Conservation (phyloP, 2,888 invertebrate species). For the Eupithecia subfuscata region DNA sequence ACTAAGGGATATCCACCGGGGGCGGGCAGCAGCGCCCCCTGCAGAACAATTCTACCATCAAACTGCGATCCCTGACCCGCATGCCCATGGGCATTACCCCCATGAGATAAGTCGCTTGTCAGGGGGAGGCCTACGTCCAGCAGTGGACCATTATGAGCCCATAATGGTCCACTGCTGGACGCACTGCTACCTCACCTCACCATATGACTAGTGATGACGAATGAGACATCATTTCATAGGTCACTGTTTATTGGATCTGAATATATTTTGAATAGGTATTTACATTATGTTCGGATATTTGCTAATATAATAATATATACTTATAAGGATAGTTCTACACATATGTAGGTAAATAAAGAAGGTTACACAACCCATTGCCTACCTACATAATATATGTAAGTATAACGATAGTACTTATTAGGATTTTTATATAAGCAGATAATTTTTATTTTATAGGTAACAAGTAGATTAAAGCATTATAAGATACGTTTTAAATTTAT, state of each 20-base stretch:
- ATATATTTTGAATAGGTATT: constrained; percentile 72
- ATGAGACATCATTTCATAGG: constrained; percentile 51
- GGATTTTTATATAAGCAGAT: constrained; percentile 33
- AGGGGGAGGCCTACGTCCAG: too few species aligned
- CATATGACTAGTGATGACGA: constrained; percentile 10
- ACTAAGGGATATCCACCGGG: too few species aligned
- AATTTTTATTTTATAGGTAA: constrained; percentile 16
- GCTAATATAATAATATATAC: constrained; percentile 69
- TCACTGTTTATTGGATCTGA: constrained; percentile 73
- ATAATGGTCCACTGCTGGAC: too few species aligned
- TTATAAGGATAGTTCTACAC: constrained; percentile 59
- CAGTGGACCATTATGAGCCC: too few species aligned
- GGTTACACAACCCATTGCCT: constrained; percentile 69
- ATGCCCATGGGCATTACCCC: too few species aligned
- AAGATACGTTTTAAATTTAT: constrained; percentile 35
- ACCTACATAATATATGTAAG: constrained; percentile 34
- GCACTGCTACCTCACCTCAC: too few species aligned
- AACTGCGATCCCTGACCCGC: too few species aligned
- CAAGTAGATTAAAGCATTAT: constrained; percentile 37
- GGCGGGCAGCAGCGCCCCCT: too few species aligned
- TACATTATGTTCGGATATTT: constrained; percentile 71
- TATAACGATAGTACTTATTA: constrained; percentile 31
- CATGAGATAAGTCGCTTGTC: too few species aligned
- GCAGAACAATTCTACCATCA: too few species aligned
- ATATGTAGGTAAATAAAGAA: constrained; percentile 60